Evolutionary conservation across 2,113 vertebrate genomes (phyloP), one percentile per base, ranked within the genome.

Genomic region (Chionis minor): DNA sequence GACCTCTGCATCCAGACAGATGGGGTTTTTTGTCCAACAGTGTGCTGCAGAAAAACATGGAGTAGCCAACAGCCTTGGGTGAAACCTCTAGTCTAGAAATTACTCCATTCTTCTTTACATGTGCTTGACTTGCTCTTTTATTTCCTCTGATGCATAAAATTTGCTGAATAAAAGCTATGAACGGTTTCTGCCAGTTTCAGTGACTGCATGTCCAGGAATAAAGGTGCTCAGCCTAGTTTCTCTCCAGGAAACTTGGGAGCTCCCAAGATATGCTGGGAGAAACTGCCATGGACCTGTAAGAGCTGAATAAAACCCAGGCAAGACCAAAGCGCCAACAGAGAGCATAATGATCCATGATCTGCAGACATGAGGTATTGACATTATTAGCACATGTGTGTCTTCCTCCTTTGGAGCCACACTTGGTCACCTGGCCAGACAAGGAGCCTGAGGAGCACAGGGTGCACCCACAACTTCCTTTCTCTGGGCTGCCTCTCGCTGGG

Each of bases 101-200:
- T 0, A 87, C 70, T 92, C 52, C 10, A 21, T 71, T 81, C 71
- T 88, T 95, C 82, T 80, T 93, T 32, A 83, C 2, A 0, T 86
- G 47, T 73, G n/a, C 71, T 94, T 85, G 33, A 86, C n/a, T 84
- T 54, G 27, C 67, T 83, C 58, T 91, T 95, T 88, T 65, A 45
- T 89, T 96, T 95, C 58, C 52, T 90, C 52, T 81, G 73, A 61
- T 40, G 56, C 33, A n/a, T 54, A 56, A 81, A 71, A 84, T 45
- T 52, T 80, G 22, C 69, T 94, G 91, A 84, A 85, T 58, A 78
- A 80, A 91, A 92, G 42, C 35, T 91, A 69, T n/a, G 56, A 65
- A n/a, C 9, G 54, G 65, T 40, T 94, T 93, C 58, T 92, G 65
- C 27, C 49, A 73, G 30, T 61, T 87, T 92, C 74, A 79, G 42